Base-by-base conservation (phyloP, 2,888 invertebrate species). In the Sylvicola fuscatus region DNA sequence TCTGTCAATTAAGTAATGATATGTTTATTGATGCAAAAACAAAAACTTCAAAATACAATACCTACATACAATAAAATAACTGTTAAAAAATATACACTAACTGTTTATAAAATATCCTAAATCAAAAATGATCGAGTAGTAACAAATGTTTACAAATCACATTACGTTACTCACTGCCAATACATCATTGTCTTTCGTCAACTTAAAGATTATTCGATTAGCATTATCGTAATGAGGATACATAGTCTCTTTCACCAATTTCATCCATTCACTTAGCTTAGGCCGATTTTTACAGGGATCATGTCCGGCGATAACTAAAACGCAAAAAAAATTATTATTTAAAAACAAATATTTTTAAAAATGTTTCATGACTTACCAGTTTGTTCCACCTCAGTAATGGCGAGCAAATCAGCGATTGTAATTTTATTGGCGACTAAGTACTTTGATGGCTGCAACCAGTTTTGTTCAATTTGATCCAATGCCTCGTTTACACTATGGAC, bases 371-470 rank as follows among this genome's bases (percentile, higher is more conserved):
- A 27, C 66, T 63, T 56, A 80, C 80, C 66, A 37, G 78, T 71
- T 54, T 83, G 80, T 52, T 82, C 81, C 38, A 83, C 51, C 58
- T 82, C 82, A 45, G 76, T 76, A 11, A 72, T 70, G 2, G 77
- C 80, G 43, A 78, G 58, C 37, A 84, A 53, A 52, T 84, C 83
- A 1, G 82, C 81, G 28, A 74, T 68, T 2, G 72, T 70, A 10
- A 78, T 60, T 32, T 61, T 54, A 44, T 74, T 56, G 1, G 78
- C 75, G 10, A 61, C 59, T 38, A 80, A 61, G 44, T 66, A 70
- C 21, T 66, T 45, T 41, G 46, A 47, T 35, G 49, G 48, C 35
- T 47, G 43, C 35, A 69, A 48, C 60, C 66, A 68, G 7, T 63
- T 45, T 30, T 58, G 54, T 46, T 70, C 65, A 41, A 79, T 65